Percentiles rank a stretch among this genome's conserved stretches.
Conservation (phyloP, 53 echinoderm and acorn worm species). For the Echinarachnius parma region DNA sequence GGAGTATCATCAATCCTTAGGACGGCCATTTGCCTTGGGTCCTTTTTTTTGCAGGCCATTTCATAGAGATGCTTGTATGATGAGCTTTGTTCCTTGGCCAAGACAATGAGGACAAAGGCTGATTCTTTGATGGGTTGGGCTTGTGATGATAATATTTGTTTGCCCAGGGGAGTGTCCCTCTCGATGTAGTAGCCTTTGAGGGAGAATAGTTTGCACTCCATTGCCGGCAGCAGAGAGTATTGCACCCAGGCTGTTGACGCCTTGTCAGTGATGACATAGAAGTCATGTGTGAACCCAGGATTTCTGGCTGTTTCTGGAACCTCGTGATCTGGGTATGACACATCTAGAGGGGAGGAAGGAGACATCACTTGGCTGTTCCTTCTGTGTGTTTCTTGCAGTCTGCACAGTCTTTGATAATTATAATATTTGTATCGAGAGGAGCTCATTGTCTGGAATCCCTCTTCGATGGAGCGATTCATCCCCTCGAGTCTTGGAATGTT, state of each 20-base stretch:
- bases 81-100: not conserved
- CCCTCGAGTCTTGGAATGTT: not conserved
- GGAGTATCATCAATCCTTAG: not conserved
- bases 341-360: too few relatives aligned
- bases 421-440: not conserved
- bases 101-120: conserved; percentile 7
- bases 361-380: too few relatives aligned
- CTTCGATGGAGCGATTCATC: not conserved
- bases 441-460: conserved; percentile 4
- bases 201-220: conserved; percentile 12
- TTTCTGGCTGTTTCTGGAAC: too few relatives aligned
- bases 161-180: conserved; percentile 9
- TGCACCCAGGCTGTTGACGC: too few relatives aligned
- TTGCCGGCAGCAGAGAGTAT: conserved; percentile 9
- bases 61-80: conserved; percentile 8
- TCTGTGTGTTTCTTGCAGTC: too few relatives aligned
- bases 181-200: conserved; percentile 6
- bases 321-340: too few relatives aligned
- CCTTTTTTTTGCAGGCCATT: conserved; percentile 16
- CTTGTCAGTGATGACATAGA: too few relatives aligned
- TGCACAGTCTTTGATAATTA: not conserved
- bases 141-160: not conserved
- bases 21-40: not conserved
- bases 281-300: conserved; percentile 20
- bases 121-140: conserved; percentile 10